phyloP scores from a whole-genome alignment of 2,113 vertebrate species.

The Coptodon bakossiorum region DNA sequence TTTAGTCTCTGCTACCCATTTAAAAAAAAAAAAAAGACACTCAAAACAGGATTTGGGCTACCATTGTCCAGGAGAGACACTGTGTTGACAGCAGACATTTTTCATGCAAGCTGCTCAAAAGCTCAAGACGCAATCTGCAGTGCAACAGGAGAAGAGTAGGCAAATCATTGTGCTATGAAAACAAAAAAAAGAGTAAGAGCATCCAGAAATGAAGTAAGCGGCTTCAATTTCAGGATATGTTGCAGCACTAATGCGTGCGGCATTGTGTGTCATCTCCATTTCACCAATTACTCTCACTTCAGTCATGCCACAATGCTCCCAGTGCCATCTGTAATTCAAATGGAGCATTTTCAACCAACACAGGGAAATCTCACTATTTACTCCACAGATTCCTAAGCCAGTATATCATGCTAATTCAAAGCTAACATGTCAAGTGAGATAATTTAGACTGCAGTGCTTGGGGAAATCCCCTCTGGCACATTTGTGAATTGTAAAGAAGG shows the following conservation, averaged over 20 bases:
- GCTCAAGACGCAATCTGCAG: slow-evolving; percentile 40
- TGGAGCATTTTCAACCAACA: slow-evolving; percentile 45
- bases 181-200: slow-evolving; percentile 28
- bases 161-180: slow-evolving; percentile 36
- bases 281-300: slow-evolving; percentile 53
- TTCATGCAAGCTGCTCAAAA: slow-evolving; percentile 49
- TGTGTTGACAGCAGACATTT: slow-evolving; percentile 56
- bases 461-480: slow-evolving; percentile 35
- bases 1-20: slow-evolving; percentile 46
- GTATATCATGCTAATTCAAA: slow-evolving; percentile 36
- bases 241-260: slow-evolving; percentile 31
- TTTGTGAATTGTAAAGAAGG: slow-evolving; percentile 14
- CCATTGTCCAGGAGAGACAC: slow-evolving; percentile 55
- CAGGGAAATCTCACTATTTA: slow-evolving; percentile 46
- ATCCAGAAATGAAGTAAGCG: slow-evolving; percentile 39
- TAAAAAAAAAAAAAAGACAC: not conserved
- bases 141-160: slow-evolving; percentile 37
- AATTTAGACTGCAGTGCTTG: slow-evolving; percentile 18
- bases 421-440: slow-evolving; percentile 37
- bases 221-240: slow-evolving; percentile 45
- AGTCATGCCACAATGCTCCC: slow-evolving; percentile 36
- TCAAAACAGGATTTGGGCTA: slow-evolving; percentile 47
- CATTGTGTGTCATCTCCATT: slow-evolving; percentile 53
- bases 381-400: slow-evolving; percentile 22
- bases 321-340: slow-evolving; percentile 55